These are phyloP conservation scores for Dicrostonyx torquatus DNA, from an alignment of 2,797 vertebrate genomes.

Conservation along the genomic window DNA sequence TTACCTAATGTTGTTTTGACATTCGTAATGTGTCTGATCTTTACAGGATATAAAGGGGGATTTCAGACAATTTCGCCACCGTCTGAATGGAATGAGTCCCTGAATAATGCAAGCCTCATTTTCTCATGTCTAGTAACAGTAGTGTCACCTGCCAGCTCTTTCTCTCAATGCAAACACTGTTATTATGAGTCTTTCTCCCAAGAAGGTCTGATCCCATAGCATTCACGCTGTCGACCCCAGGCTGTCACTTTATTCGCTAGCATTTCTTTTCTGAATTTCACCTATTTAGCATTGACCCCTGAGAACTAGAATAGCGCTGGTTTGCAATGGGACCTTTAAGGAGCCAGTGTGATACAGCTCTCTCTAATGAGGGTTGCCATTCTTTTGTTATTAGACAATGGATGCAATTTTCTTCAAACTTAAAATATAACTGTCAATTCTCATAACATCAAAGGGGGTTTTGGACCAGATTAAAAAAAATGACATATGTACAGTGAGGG, in stretches of 20 bases:
- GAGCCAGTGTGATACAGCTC: not conserved
- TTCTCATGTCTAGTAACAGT: not conserved
- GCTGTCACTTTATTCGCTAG: not conserved
- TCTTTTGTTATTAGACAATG: not conserved
- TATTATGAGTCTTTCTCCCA: constrained; percentile 10
- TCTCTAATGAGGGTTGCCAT: not conserved
- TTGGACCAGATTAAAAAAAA: constrained; percentile 19
- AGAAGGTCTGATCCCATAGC: constrained; percentile 28
- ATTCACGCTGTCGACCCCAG: not conserved
- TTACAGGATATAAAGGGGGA: constrained; percentile 59
- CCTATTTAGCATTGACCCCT: constrained; percentile 35
- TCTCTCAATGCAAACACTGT: not conserved
- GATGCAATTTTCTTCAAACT: not conserved
- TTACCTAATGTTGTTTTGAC: constrained; percentile 74
- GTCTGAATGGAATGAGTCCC: constrained; percentile 52
- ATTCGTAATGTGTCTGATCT: constrained; percentile 73
- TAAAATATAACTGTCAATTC: not conserved
- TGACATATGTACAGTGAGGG: not conserved
- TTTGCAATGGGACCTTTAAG: not conserved
- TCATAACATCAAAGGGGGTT: not conserved
- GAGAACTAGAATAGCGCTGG: constrained; percentile 2
- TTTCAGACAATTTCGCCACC: constrained; percentile 63
- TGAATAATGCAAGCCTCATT: constrained; percentile 62
- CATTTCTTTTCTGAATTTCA: constrained; percentile 60
- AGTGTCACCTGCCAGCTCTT: not conserved